A percentile compares a stretch with the other conserved stretches of the same genome.
Evolutionary conservation across 2,888 invertebrate species (phyloP).

Genomic region (Ischnus inquisitorius): DNA sequence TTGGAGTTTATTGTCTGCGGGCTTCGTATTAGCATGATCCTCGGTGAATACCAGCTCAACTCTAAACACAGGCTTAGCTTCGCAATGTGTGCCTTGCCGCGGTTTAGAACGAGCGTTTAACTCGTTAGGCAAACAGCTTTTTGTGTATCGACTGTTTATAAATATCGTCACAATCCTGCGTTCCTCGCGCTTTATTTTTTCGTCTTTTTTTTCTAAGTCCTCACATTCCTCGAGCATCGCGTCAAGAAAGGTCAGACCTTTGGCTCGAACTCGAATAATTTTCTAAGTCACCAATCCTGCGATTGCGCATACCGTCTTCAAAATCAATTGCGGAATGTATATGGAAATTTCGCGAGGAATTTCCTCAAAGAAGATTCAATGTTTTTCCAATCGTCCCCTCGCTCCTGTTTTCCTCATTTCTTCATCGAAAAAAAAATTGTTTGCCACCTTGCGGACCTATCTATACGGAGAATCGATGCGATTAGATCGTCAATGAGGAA

Average conservation of each 20-base stretch:
- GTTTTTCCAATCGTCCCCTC: not conserved
- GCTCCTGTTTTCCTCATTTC: not conserved
- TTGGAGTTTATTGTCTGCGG: conserved; percentile 41
- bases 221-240: not conserved
- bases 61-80: conserved; percentile 15
- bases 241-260: conserved; percentile 34
- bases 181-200: not conserved
- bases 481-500: not conserved
- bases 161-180: not conserved
- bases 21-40: conserved; percentile 48
- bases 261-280: not conserved
- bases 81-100: not conserved
- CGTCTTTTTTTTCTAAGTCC: not conserved
- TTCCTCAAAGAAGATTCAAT: not conserved
- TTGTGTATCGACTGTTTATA: not conserved
- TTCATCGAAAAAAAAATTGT: not conserved
- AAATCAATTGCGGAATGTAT: not conserved
- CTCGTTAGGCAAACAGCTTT: conserved; percentile 53
- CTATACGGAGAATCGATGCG: not conserved
- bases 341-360: not conserved
- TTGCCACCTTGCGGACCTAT: not conserved
- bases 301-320: not conserved
- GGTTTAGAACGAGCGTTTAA: not conserved
- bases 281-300: not conserved
- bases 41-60: conserved; percentile 9